phyloP scores from a whole-genome alignment of 2,888 invertebrate species.

The Tetranychus piercei region DNA sequence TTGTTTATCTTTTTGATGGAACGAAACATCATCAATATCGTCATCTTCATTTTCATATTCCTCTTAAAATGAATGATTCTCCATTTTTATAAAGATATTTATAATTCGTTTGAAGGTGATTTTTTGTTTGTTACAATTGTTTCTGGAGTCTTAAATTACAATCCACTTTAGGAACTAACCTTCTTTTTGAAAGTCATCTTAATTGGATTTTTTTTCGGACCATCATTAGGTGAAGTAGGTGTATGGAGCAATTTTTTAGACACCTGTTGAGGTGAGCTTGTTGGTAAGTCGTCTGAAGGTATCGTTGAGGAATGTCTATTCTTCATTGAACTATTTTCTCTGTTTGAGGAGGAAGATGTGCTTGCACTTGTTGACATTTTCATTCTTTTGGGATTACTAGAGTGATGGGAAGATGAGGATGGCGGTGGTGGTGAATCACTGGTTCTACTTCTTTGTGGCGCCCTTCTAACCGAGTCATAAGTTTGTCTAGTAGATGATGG shows the following conservation, averaged over 20 bases:
- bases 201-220: slow-evolving; percentile 42
- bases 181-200: slow-evolving; percentile 41
- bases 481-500: no score
- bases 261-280: no score
- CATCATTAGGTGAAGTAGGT: not conserved
- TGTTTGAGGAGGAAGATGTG: not conserved
- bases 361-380: not conserved
- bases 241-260: not conserved
- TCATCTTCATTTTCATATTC: not conserved
- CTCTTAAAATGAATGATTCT: not conserved
- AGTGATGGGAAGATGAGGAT: not conserved
- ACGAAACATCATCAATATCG: not conserved
- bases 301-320: not conserved
- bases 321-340: not conserved
- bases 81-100: no score
- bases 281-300: no score
- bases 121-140: not conserved
- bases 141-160: not conserved
- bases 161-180: slow-evolving; percentile 26
- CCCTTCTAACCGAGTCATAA: no score
- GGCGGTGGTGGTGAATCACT: no score
- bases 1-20: not conserved
- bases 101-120: no score
- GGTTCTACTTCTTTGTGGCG: no score
- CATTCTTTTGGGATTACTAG: not conserved